A percentile compares a stretch with the other conserved stretches of the same genome.
Evolutionary conservation across 37 sponge, comb jelly and placozoan species (phyloP).

Genomic region (Ephydatia muelleri): DNA sequence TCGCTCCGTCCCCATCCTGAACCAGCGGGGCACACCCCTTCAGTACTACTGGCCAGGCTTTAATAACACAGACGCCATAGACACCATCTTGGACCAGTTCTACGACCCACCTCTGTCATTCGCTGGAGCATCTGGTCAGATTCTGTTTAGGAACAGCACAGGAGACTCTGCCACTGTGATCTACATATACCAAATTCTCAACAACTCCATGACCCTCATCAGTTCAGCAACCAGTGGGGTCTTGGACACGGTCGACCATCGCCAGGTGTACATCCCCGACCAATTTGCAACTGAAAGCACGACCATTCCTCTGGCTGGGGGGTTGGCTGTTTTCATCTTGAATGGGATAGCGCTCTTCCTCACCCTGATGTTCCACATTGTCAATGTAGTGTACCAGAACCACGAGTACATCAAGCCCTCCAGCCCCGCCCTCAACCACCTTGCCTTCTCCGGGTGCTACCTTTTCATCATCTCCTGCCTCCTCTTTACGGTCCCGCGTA

Average conservation of each 20-base stretch:
- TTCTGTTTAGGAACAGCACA: neutral
- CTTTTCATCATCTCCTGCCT: constrained; percentile 4
- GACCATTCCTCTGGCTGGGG: constrained; percentile 2
- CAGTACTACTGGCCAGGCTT: neutral
- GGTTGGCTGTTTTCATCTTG: neutral
- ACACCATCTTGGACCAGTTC: neutral
- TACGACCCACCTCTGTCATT: neutral
- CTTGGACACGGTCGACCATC: neutral
- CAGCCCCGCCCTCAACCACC: constrained; percentile 34
- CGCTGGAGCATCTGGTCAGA: neutral
- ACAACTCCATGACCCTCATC: neutral
- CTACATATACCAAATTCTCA: neutral
- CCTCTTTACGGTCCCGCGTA: constrained; percentile 9
- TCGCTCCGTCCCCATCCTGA: neutral
- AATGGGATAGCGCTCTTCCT: neutral
- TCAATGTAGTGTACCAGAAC: constrained; percentile 1
- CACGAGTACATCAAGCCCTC: constrained; percentile 29
- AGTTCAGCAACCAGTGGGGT: too few relatives aligned
- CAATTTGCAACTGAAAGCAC: neutral
- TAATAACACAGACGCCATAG: neutral
- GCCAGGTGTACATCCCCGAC: neutral
- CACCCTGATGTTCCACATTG: constrained; percentile 9
- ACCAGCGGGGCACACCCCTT: neutral
- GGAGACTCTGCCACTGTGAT: neutral
- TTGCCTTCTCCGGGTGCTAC: constrained; percentile 43